A percentile compares a stretch with the other conserved stretches of the same genome.
phyloP scores from a whole-genome alignment of 1,140 invertebrate genomes.

The Brachionus rubens region DNA sequence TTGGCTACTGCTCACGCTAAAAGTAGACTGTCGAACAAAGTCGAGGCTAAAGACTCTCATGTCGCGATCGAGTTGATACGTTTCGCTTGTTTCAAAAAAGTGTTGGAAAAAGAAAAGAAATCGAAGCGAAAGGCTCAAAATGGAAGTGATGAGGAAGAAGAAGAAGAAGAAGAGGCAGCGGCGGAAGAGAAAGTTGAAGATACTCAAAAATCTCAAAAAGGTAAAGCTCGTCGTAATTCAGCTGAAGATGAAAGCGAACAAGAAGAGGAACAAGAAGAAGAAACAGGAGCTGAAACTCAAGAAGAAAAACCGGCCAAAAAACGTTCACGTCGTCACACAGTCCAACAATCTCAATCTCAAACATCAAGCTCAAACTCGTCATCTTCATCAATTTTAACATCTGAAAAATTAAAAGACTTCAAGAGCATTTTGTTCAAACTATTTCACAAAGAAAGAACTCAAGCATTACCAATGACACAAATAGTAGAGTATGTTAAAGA shows the following conservation, averaged over 20 bases:
- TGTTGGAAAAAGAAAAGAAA: constrained; percentile 48
- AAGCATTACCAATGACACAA: neutral
- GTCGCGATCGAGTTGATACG: constrained; percentile 92
- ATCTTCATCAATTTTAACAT: constrained; percentile 14
- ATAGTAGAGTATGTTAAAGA: neutral
- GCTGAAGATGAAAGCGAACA: constrained; percentile 36
- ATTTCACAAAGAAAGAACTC: constrained; percentile 37
- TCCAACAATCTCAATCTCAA: neutral
- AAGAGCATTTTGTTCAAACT: constrained; percentile 41
- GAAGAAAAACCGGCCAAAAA: constrained; percentile 1
- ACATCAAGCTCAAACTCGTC: neutral
- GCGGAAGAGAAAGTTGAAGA: neutral
- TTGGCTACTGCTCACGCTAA: constrained; percentile 96
- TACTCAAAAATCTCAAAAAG: neutral
- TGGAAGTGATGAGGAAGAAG: neutral
- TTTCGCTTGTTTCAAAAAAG: constrained; percentile 94
- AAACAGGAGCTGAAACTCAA: neutral
- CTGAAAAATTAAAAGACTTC: constrained; percentile 38
- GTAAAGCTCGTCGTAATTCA: neutral
- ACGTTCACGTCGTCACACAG: neutral
- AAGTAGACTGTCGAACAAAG: constrained; percentile 77
- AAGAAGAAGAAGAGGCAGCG: neutral
- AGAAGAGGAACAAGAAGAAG: constrained; percentile 7
- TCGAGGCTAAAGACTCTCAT: constrained; percentile 78
- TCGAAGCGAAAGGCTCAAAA: neutral